Base-by-base conservation (phyloP, 2,797 vertebrate genomes). In the Scarus forsteni region DNA sequence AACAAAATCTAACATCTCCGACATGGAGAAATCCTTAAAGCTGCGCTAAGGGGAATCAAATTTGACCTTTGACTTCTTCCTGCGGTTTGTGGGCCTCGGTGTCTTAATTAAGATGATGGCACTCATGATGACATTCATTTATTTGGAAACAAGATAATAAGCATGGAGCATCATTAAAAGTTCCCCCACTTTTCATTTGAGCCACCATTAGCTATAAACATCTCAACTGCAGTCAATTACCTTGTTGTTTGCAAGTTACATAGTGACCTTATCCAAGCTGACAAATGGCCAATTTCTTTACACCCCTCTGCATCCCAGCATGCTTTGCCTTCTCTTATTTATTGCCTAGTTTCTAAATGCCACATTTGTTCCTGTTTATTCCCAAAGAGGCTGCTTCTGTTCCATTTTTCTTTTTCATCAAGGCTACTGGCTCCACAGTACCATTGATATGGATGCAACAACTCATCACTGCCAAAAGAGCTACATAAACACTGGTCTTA, bases 201-300 rank as follows among this genome's bases (percentile, higher is more conserved):
- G 46, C 57, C 67, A 16, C 58, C 13, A 66, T 69, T 80, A 79
- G 77, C 70, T 65, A 39, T 64, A 68, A 51, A 53, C 72, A 6
- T 71, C 59, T 64, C 38, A 53, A 79, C 60, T 79, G 70, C 83
- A 83, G 87, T 89, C 80, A 88, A 90, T 93, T 92, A 91, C 66
- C 3, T 58, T 42, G 77, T 65, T 49, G 64, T 67, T 80, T 70
- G 55, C 36, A 64, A 88, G 85, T 85, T 87, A 84, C 84, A 86
- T 60, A 54, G 74, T 92, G 92, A 92, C 90, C 92, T 92, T 91
- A 88, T 91, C 89, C 81, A 18, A 81, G 73, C 83, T 92, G 91
- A 94, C 88, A 92, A 92, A 94, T 85, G 80, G 79, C 73, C 85
- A 79, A 87, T 92, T 92, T 85, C 73, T 85, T 88, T 79, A 73